Evolutionary conservation across 2,113 vertebrate species (phyloP).

Genomic region (Prolemur simus): DNA sequence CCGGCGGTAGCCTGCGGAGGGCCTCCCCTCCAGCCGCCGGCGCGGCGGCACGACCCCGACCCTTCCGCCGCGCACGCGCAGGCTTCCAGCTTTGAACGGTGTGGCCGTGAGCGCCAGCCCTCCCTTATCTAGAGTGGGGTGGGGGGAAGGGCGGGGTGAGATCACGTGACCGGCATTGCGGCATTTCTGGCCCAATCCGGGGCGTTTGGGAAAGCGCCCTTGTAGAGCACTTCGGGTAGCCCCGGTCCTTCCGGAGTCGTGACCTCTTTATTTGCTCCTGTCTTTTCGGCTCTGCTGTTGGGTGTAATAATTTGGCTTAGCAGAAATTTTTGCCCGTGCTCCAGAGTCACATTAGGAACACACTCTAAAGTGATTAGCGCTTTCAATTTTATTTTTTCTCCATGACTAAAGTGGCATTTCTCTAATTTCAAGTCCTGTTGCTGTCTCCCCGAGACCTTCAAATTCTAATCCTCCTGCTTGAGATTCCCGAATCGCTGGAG

Average conservation of each 20-base stretch:
- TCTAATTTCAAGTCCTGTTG: neutral
- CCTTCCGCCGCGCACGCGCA: neutral
- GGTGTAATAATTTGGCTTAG: neutral
- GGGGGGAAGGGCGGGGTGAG: rapidly evolving
- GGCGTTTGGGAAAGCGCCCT: neutral
- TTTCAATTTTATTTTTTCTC: neutral
- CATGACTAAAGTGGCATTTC: neutral
- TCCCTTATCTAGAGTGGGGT: rapidly evolving
- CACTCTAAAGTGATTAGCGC: neutral
- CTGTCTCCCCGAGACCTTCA: neutral
- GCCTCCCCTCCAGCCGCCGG: rapidly evolving
- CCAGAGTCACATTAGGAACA: neutral
- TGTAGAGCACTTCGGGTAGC: neutral
- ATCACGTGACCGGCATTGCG: conserved; percentile 57
- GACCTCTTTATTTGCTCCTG: neutral
- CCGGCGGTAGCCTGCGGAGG: rapidly evolving
- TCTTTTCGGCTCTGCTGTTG: rapidly evolving
- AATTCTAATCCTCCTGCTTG: neutral
- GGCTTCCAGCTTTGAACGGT: rapidly evolving
- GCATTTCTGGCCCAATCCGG: conserved; percentile 54
- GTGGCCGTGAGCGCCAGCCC: rapidly evolving
- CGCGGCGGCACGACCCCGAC: rapidly evolving
- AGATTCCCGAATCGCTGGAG: neutral
- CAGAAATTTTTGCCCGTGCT: neutral
- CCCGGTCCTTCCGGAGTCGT: rapidly evolving